A percentile compares a stretch with the other conserved stretches of the same genome.
Evolutionary conservation across 2,888 invertebrate species (phyloP).

Genomic region (Syritta pipiens): DNA sequence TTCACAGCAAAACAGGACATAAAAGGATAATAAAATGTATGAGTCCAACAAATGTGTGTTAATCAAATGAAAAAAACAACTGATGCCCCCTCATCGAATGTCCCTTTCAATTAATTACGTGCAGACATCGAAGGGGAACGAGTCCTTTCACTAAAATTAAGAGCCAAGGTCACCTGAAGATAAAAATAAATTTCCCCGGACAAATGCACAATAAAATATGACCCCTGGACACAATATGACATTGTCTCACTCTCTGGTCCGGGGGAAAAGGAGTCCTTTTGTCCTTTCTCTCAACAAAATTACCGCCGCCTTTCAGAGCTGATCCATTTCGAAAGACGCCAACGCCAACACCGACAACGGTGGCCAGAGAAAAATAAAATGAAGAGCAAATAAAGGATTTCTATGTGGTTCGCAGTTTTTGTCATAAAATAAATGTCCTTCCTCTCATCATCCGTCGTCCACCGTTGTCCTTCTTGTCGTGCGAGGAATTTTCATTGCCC

Average conservation of each 20-base stretch:
- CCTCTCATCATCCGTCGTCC: background rate
- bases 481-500: slow-evolving; percentile 1
- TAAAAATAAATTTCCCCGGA: slow-evolving; percentile 3
- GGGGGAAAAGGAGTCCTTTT: background rate
- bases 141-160: background rate
- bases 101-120: slow-evolving; percentile 52
- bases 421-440: slow-evolving; percentile 42
- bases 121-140: background rate
- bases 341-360: no score
- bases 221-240: background rate
- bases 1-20: slow-evolving; percentile 17
- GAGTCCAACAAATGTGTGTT: slow-evolving; percentile 15
- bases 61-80: slow-evolving; percentile 8
- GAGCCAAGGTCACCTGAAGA: slow-evolving; percentile 11
- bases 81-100: slow-evolving; percentile 11
- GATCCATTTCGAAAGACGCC: slow-evolving; percentile 5
- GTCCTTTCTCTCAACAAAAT: background rate
- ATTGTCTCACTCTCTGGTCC: background rate
- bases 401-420: slow-evolving; percentile 35
- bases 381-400: slow-evolving; percentile 27
- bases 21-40: slow-evolving; percentile 47
- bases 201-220: slow-evolving; percentile 18
- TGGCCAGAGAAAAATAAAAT: background rate
- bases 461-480: background rate
- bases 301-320: background rate